These are phyloP conservation scores for Incurvaria masculella DNA, from an alignment of 2,888 invertebrate species.

Conservation along the genomic window DNA sequence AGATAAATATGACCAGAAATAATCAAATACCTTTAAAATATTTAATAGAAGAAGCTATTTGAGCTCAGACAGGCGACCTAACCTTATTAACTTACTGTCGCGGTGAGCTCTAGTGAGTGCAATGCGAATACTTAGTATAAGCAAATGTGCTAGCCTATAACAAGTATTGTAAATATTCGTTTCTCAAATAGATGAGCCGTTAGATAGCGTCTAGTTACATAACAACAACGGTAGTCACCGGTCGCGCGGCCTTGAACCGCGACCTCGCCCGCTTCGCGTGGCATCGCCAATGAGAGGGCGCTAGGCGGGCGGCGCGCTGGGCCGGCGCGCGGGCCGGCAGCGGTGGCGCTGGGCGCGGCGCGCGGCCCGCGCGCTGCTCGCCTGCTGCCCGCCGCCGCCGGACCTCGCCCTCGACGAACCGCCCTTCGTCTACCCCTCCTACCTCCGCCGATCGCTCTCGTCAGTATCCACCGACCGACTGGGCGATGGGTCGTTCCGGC, in stretches of 20 bases:
- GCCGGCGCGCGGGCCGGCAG: slow-evolving; percentile 20
- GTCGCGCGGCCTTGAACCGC: not conserved
- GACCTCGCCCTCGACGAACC: slow-evolving; percentile 30
- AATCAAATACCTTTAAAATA: no score
- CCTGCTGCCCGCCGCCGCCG: slow-evolving; percentile 42
- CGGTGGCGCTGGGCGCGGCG: slow-evolving; percentile 1
- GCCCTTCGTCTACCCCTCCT: slow-evolving; percentile 24
- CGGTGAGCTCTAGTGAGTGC: no score
- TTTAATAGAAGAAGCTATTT: no score
- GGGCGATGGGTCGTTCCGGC: no score
- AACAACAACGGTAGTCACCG: not conserved
- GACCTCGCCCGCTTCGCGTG: not conserved
- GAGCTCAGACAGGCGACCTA: no score
- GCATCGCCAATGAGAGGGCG: not conserved
- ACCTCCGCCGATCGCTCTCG: slow-evolving; percentile 42
- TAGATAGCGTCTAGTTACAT: not conserved
- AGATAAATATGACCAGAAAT: no score
- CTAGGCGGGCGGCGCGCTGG: slow-evolving; percentile 13
- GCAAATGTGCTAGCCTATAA: no score
- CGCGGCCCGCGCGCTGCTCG: slow-evolving; percentile 32
- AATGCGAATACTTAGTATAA: no score
- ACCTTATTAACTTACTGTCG: no score
- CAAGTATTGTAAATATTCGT: no score
- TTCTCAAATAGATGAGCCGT: no score
- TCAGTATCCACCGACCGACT: not conserved